Conservation (phyloP, 2,888 invertebrate species). For the Drosophila anomalata region DNA sequence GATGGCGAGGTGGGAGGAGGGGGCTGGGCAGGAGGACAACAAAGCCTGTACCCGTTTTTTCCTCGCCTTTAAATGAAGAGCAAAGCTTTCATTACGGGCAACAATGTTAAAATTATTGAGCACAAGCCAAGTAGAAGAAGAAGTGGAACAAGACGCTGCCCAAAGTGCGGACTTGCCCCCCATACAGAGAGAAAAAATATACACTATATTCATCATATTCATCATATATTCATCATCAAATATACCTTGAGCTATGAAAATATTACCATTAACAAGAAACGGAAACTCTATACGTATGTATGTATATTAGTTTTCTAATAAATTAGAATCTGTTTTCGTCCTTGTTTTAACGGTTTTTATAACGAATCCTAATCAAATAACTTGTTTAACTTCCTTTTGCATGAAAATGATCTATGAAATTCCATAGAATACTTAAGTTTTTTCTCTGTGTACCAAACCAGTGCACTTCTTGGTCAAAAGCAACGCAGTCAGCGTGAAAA, state of each 20-base stretch:
- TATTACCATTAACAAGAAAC: too few species aligned
- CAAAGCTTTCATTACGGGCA: constrained; percentile 82
- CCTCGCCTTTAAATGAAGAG: constrained; percentile 77
- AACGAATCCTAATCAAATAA: too few species aligned
- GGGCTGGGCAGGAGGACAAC: constrained; percentile 12
- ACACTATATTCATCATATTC: background rate
- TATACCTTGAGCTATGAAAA: too few species aligned
- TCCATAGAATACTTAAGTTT: background rate
- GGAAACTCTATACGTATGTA: too few species aligned
- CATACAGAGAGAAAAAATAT: constrained; percentile 5
- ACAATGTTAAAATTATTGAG: constrained; percentile 82
- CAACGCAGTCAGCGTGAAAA: constrained; percentile 63
- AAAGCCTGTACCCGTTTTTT: constrained; percentile 34
- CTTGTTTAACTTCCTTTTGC: too few species aligned
- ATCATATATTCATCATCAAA: background rate
- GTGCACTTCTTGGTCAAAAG: constrained; percentile 56
- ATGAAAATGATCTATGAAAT: too few species aligned
- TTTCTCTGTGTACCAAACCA: constrained; percentile 43
- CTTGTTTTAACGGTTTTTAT: background rate
- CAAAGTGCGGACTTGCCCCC: constrained; percentile 1
- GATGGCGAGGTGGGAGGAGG: background rate
- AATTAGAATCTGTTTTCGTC: background rate
- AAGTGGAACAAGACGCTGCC: constrained; percentile 10
- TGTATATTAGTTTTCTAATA: too few species aligned
- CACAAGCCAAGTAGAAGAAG: constrained; percentile 45